Evolutionary conservation across 2,888 invertebrate species (phyloP), one percentile per base, ranked within the genome.

Genomic region (Unio delphinus): DNA sequence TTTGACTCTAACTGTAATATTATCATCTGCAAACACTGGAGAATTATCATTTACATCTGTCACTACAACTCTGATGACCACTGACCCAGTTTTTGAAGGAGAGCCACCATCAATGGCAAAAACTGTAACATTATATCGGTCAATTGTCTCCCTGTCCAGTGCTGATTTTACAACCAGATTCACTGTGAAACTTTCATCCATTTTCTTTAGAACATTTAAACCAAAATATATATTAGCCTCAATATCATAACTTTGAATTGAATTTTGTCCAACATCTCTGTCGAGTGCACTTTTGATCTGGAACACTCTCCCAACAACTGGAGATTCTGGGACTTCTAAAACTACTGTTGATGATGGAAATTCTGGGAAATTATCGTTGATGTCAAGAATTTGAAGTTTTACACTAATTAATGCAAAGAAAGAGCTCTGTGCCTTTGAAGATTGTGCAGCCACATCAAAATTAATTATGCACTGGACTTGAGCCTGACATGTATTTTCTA

Each of bases 281-380:
- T 68, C 68, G 18, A 45, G 58, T 28, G 68, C 68, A 64, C 56
- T 58, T 26, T 55, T 26, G 15, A 61, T 68, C 15, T 56, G 30
- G 56, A 57, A 56, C 54, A 26, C 57, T n/a, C 55, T 26, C 8
- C 61, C 61, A 30, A 68, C 17, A 4, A 34, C 20, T 11, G 56
- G 64, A 18, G 30, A 56, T 34, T 68, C 68, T 23, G 64, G 45
- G 26, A 68, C 45, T 34, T 30, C 45, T 20, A 68, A 18, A 45
- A 20, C 18, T 28, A 64, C 57, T 15, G 18, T 28, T 34, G 30
- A 45, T 20, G 54, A 20, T n/a, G 69, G 68, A 65, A 80, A 80
- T 45, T 30, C 65, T 20, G 80, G 80, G 17, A 70, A 54, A 66
- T 80, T 76, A 59, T 80, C 80, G 62, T 80, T 80, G 28, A 71